Base-by-base conservation (phyloP, 2,797 vertebrate species). In the Microctenopoma stevenorrisi region DNA sequence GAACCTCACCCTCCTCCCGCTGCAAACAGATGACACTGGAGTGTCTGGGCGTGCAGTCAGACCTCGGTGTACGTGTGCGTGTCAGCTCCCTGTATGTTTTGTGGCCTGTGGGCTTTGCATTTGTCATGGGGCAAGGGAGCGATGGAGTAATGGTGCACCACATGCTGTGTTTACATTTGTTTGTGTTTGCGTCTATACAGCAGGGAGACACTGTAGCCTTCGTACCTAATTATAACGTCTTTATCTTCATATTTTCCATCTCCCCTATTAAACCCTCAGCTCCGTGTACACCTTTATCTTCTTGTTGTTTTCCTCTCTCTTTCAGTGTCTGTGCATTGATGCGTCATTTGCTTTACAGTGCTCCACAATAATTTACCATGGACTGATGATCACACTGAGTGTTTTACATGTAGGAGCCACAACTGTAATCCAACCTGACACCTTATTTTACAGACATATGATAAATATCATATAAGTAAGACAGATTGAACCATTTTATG, bases 221-320 rank as follows among this genome's bases (percentile, higher is more conserved):
- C 57, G 14, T 53, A 35, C 12, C 75, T 84, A 82, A 76, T 88
- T 88, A 68, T 78, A 80, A 62, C 46, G 0, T 51, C 42, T 65
- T 83, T 72, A 79, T 88, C 87, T 79, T 57, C 64, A 52, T 78
- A 81, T 56, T 70, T 76, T 56, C 73, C 56, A 57, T 81, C 67
- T 52, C 5, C 38, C 47, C 74, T 7, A 72, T 68, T 83, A 64
- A 64, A 63, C 55, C 59, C 40, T 7, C 0, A 51, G 14, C 52
- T 67, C 18, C 42, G 43, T 22, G 0, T 50, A 46, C 40, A 42
- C 40, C 33, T 38, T 57, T n/a, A 43, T 40, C 16, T 40, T 61
- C 15, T 7, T 63, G 2, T 37, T 60, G 43, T 26, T 43, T 26
- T 68, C 43, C 10, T 25, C 48, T 38, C 28, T 10, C 1, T 38